phyloP scores from a whole-genome alignment of 2,113 vertebrate genomes.

The Arizona elegans region DNA sequence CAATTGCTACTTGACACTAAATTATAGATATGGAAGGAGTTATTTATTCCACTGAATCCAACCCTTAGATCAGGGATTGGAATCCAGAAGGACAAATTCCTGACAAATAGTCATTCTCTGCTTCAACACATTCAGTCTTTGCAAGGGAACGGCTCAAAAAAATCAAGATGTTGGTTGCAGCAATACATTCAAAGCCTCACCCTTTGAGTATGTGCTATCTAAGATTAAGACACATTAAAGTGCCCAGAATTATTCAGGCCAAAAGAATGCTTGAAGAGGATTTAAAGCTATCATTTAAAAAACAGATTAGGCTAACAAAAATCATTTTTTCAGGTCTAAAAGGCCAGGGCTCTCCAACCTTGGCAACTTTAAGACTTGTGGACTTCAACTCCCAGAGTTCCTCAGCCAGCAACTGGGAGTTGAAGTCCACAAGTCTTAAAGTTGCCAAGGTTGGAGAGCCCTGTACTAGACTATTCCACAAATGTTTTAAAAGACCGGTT shows the following conservation, averaged over 20 bases:
- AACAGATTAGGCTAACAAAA: background rate
- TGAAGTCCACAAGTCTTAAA: no score
- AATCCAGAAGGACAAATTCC: background rate
- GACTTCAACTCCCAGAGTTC: no score
- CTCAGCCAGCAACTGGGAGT: no score
- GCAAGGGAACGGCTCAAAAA: background rate
- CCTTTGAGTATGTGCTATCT: background rate
- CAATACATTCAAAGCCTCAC: background rate
- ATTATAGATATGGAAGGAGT: background rate
- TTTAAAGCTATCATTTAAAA: background rate
- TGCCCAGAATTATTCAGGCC: background rate
- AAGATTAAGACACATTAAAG: background rate
- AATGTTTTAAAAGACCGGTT: background rate
- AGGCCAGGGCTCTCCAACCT: background rate
- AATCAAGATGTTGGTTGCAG: background rate
- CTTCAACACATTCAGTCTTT: background rate
- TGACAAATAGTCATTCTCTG: background rate
- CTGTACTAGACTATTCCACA: background rate
- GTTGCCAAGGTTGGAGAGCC: no score
- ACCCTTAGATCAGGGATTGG: background rate
- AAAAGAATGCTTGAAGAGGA: background rate
- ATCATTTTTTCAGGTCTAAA: background rate
- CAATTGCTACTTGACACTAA: background rate
- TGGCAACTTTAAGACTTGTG: no score
- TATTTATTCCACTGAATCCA: background rate